Evolutionary conservation across 2,113 vertebrate genomes (phyloP).

Genomic region (Piprites chloris): DNA sequence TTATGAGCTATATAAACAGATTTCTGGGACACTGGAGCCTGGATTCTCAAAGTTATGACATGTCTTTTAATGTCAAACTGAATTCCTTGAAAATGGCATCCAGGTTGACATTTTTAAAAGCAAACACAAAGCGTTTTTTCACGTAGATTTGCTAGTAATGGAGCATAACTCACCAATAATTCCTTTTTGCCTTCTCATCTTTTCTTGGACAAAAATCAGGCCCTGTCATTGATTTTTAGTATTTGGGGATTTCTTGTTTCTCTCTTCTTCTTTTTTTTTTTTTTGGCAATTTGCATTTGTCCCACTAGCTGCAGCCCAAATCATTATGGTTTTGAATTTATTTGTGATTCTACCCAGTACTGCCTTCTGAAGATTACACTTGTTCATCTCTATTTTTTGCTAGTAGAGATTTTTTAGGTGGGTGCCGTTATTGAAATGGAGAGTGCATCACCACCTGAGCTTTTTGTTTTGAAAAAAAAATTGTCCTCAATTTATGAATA

Average conservation of each 20-base stretch:
- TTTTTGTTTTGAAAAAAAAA: not conserved
- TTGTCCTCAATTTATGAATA: not conserved
- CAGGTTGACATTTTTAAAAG: conserved; percentile 51
- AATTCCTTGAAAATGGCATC: conserved; percentile 57
- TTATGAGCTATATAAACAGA: conserved; percentile 71
- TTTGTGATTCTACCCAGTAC: not conserved
- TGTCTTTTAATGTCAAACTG: conserved; percentile 62
- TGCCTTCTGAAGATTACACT: not conserved
- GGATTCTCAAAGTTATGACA: conserved; percentile 69
- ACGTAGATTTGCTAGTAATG: conserved; percentile 21
- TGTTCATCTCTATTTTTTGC: not conserved
- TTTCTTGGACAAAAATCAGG: not conserved
- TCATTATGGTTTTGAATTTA: not conserved
- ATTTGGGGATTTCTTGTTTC: not conserved
- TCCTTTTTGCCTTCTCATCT: conserved; percentile 19
- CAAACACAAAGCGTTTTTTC: conserved; percentile 30
- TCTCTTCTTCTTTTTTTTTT: not conserved
- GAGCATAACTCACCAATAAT: conserved; percentile 12
- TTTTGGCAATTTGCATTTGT: not conserved
- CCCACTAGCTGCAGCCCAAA: not conserved
- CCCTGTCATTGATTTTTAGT: not conserved
- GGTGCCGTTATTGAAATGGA: not conserved
- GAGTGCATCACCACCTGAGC: not conserved
- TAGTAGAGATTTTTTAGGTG: not conserved
- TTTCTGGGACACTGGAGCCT: conserved; percentile 57